These are phyloP conservation scores for Hydrocynus forskahlii DNA, from an alignment of 2,797 vertebrate genomes.

Conservation along the genomic window DNA sequence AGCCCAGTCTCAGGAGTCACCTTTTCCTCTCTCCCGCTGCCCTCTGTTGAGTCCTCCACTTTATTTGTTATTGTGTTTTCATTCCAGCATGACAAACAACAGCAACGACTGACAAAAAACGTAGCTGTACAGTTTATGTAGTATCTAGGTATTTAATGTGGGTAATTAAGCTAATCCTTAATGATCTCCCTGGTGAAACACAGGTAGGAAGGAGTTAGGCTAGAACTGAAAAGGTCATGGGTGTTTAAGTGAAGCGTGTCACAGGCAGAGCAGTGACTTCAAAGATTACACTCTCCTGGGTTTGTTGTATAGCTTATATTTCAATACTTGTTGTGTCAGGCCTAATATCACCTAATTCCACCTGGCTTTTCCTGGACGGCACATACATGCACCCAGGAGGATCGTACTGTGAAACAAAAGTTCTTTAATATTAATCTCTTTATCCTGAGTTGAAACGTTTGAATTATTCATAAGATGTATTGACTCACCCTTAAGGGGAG, in stretches of 20 bases:
- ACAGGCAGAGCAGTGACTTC: constrained; percentile 1
- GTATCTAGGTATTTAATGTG: constrained; percentile 26
- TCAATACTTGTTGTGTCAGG: constrained; percentile 1
- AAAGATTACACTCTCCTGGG: neutral
- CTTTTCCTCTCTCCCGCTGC: constrained; percentile 65
- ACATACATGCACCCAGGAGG: constrained; percentile 4
- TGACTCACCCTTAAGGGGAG: constrained; percentile 34
- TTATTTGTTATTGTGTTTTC: constrained; percentile 70
- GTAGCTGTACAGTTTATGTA: constrained; percentile 27
- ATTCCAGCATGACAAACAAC: constrained; percentile 55
- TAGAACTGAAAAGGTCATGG: neutral
- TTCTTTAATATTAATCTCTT: constrained; percentile 37
- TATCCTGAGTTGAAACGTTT: constrained; percentile 23
- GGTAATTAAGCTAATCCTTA: constrained; percentile 42
- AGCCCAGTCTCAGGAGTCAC: constrained; percentile 75
- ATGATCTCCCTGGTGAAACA: constrained; percentile 3
- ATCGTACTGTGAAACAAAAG: constrained; percentile 19
- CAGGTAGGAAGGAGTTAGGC: neutral
- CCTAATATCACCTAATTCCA: constrained; percentile 5
- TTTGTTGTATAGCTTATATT: neutral
- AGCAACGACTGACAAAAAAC: constrained; percentile 47
- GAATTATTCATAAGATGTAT: constrained; percentile 42
- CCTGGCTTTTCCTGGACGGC: constrained; percentile 25
- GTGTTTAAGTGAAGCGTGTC: constrained; percentile 11
- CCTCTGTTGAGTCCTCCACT: constrained; percentile 57